Base-by-base conservation (phyloP, 2,888 invertebrate species). In the Dione vanillae region DNA sequence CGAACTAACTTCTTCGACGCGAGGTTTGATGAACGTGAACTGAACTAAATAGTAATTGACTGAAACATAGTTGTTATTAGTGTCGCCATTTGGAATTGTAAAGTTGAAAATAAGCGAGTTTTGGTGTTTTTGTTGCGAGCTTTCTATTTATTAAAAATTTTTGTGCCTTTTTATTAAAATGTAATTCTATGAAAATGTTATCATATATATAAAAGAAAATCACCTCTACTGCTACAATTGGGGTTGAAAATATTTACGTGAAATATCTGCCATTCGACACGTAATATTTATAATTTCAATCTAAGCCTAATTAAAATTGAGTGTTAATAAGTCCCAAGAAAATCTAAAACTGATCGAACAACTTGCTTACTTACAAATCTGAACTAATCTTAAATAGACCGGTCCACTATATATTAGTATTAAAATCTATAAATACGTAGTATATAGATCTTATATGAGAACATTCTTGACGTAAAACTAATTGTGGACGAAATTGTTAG, bases 1-100 rank as follows among this genome's bases (percentile, higher is more conserved):
- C 37, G 14, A 54, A 54, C 16, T 41, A 58, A 58, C 19, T 58
- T 58, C 19, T 40, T 58, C n/a, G 40, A 37, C 40, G 19, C 58
- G 58, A 40, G 20, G 58, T 11, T 41, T 41, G 58, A 54, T 54
- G n/a, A 54, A 11, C 37, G 54, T 16, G 45, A 45, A 37, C 54
- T 35, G 37, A 16, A 37, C 41, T 20, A 14, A 16, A 14, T 20
- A 12, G 58, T 41, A 65, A 43, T 65, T 43, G 27, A 65, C 49
- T 64, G 52, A 27, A 43, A 40, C 10, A 20, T 40, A 41, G 41
- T 58, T 58, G 27, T 27, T 5, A 27, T 27, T 27, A 27, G 27
- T 3, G 27, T 27, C 27, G 5, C 27, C 5, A 5, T 27, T 5
- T 7, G 8, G 10, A 54, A 1, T 37, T 37, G 6, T 16, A 11